Conservation (phyloP, 2,888 invertebrate species). For the Sicus ferrugineus region DNA sequence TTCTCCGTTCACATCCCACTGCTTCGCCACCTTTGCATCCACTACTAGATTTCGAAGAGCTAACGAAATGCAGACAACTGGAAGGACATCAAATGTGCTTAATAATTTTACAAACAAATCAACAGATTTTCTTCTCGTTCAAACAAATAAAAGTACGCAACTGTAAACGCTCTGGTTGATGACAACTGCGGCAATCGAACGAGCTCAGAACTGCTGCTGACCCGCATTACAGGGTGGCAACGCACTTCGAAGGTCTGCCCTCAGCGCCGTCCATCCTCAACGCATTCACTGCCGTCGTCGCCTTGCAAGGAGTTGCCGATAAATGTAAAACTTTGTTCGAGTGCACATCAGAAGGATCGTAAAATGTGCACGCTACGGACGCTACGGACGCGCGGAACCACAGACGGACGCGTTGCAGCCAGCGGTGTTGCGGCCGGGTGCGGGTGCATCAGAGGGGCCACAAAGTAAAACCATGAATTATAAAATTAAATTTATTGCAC, state of each 20-base stretch:
- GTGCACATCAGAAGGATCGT: slow-evolving; percentile 58
- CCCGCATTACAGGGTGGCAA: slow-evolving; percentile 1
- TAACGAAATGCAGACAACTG: slow-evolving; percentile 49
- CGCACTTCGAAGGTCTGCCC: not conserved
- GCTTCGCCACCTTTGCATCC: too few species aligned
- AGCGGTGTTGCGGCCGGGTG: not conserved
- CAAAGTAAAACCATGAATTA: slow-evolving; percentile 22
- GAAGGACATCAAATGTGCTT: slow-evolving; percentile 60
- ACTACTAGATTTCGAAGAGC: too few species aligned
- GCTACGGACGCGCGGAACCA: not conserved
- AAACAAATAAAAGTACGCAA: slow-evolving; percentile 5
- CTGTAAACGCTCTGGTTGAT: not conserved
- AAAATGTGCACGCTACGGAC: slow-evolving; percentile 44
- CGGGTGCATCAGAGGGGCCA: not conserved
- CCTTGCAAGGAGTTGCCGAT: slow-evolving; percentile 33
- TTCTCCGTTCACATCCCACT: too few species aligned
- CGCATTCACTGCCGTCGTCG: not conserved
- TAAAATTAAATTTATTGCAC: slow-evolving; percentile 25
- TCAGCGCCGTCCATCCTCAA: not conserved
- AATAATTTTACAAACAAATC: slow-evolving; percentile 52
- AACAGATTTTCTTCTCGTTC: slow-evolving; percentile 33
- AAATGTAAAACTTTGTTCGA: slow-evolving; percentile 40
- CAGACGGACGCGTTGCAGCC: not conserved
- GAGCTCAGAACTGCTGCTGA: slow-evolving; percentile 1
- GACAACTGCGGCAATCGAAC: not conserved